A percentile compares a stretch with the other conserved stretches of the same genome.
Evolutionary conservation across 1,140 invertebrate species (phyloP).

Genomic region (Habropoda laboriosa): DNA sequence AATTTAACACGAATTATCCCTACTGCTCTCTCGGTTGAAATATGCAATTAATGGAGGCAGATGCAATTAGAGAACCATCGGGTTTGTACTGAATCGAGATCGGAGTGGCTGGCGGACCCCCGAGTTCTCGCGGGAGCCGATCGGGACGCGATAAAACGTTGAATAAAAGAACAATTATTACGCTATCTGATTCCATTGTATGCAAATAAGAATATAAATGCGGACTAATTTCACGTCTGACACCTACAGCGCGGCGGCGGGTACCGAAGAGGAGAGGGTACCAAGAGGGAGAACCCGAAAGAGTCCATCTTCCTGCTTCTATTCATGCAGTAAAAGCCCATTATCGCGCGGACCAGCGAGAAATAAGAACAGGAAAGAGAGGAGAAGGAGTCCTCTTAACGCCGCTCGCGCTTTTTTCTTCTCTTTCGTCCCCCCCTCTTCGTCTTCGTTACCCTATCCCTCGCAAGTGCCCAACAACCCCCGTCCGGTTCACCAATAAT

Average conservation of each 20-base stretch:
- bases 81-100: constrained; percentile 21
- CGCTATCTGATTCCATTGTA: constrained; percentile 65
- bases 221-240: constrained; percentile 63
- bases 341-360: constrained; percentile 51
- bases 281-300: constrained; percentile 16
- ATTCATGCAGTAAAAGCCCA: constrained; percentile 68
- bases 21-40: not conserved
- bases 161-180: constrained; percentile 67
- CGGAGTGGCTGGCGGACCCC: not conserved
- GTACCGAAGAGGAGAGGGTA: not conserved
- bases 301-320: constrained; percentile 56
- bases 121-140: constrained; percentile 4
- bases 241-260: constrained; percentile 57
- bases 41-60: constrained; percentile 13
- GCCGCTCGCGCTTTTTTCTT: constrained; percentile 13
- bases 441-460: not conserved
- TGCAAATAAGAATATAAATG: constrained; percentile 69
- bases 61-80: constrained; percentile 17
- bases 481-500: constrained; percentile 30
- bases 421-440: not conserved
- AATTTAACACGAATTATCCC: not conserved
- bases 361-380: constrained; percentile 60
- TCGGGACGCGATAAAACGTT: constrained; percentile 53
- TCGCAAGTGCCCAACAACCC: not conserved
- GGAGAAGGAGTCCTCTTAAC: constrained; percentile 42